Base-by-base conservation (phyloP, 2,797 vertebrate genomes). In the Protosalanx chinensis region DNA sequence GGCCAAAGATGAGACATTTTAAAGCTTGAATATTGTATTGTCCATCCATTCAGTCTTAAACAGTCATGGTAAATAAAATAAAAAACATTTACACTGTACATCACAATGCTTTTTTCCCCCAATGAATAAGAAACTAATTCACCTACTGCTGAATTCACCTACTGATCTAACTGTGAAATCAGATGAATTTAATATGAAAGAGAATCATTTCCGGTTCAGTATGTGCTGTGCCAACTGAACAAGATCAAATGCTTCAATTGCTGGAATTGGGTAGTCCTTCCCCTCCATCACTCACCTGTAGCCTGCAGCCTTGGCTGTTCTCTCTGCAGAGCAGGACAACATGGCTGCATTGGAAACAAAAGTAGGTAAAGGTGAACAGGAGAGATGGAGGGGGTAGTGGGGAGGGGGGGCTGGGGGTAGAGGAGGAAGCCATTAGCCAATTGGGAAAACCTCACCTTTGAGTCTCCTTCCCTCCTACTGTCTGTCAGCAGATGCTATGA, bases 81-180 rank as follows among this genome's bases (percentile, higher is more conserved):
- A 37, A 86, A 87, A 88, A 85, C 81, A n/a, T 89, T 91, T 90
- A 91, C 87, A 90, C 89, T 91, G 86, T 91, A 92, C 90, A 91
- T 88, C 83, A 88, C 83, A 87, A 88, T 85, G 81, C 74, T 78
- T 84, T 87, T 81, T 41, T 13, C 3, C 23, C 23, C 23, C 77
- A 82, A 86, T 87, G 83, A 80, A 88, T 77, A 89, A 32, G 76
- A 79, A 89, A 82, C 81, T 85, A 87, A 89, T 84, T 85, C 75
- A 86, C 84, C 80, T 86, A 88, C 78, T 84, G 76, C 82, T 84
- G 85, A 83, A 77, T n/a, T n/a, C n/a, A n/a, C n/a, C n/a, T n/a
- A n/a, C n/a, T 76, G 87, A 89, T 88, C 84, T 84, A 87, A 88
- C 84, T 86, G 76, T 77, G 79, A 85, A 86, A 77, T 4, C 49